Evolutionary conservation across 2,888 invertebrate species (phyloP).

Genomic region (Stictocephala bisonia): DNA sequence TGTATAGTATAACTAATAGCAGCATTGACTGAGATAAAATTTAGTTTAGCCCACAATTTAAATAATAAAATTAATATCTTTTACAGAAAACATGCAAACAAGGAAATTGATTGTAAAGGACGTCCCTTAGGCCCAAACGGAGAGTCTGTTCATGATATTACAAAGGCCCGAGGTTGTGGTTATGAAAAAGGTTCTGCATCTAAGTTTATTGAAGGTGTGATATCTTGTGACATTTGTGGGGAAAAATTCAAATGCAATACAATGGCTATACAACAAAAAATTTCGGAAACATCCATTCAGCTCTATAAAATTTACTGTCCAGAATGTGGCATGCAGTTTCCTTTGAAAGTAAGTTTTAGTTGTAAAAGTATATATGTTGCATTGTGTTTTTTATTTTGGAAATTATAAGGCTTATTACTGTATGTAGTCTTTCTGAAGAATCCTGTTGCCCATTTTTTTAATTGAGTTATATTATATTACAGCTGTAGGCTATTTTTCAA

Average conservation of each 20-base stretch:
- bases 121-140: constrained; percentile 50
- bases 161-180: constrained; percentile 61
- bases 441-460: too few relatives aligned
- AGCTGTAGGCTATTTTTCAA: too few relatives aligned
- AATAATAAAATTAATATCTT: too few relatives aligned
- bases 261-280: constrained; percentile 75
- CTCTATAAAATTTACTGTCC: constrained; percentile 74
- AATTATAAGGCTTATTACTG: too few relatives aligned
- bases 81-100: constrained; percentile 72
- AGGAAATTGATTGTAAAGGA: constrained; percentile 68
- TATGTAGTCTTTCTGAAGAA: too few relatives aligned
- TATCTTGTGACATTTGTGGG: constrained; percentile 72
- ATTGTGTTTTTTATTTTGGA: too few relatives aligned
- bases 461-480: too few relatives aligned
- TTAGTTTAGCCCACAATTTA: too few relatives aligned
- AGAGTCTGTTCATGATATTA: constrained; percentile 50
- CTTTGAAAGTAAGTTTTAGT: constrained; percentile 68
- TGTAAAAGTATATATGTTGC: too few relatives aligned
- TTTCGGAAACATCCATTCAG: constrained; percentile 73
- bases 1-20: too few relatives aligned
- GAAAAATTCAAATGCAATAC: constrained; percentile 71
- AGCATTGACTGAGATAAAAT: too few relatives aligned
- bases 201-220: constrained; percentile 52
- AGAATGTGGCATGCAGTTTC: constrained; percentile 77
- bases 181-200: constrained; percentile 63